Evolutionary conservation across 2,113 vertebrate species (phyloP), one percentile per base, ranked within the genome.

Genomic region (Catharus minimus): DNA sequence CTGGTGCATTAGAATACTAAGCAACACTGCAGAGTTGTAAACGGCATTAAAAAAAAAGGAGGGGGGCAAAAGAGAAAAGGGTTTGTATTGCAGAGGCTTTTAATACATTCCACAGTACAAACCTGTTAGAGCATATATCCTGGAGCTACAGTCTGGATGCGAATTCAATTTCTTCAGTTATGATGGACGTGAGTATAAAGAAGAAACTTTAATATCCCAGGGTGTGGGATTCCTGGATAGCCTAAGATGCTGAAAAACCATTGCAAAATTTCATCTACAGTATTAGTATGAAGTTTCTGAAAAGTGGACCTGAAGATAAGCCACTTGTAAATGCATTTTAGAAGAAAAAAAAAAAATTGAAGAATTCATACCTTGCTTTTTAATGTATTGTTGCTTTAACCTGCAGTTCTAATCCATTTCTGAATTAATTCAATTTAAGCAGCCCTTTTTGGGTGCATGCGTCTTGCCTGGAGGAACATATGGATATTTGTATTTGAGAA

Each of bases 201-300:
- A 97, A 96, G 96, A 97, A 97, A 98, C 97, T 98, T 97, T 97
- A 87, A 97, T 96, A 95, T 92, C 95, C 95, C 84, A 66, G 87
- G 92, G 85, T 95, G 92, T 93, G 96, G 84, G 95, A 92, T 96
- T 96, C 92, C 60, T 93, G 83, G 53, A 92, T 95, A 38, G 49
- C 90, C 78, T 74, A 33, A 90, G 92, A 96, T 95, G 86, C 91
- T 86, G 96, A 97, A 97, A 97, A 96, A 86, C 82, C 83, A 62
- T 73, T 94, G 90, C 95, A 95, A 65, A 91, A 89, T 93, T 92
- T 81, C 69, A 28, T 81, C 94, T 94, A 28, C 94, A 60, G 7
- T 86, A 86, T 57, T 94, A 96, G 93, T 64, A 58, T 83, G 94
- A 97, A 97, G 89, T 97, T 97, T 93, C 88, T 20, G 86, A 95